A percentile compares a stretch with the other conserved stretches of the same genome.
phyloP scores from a whole-genome alignment of 1,140 invertebrate genomes.

The Drosophila ohnishii region DNA sequence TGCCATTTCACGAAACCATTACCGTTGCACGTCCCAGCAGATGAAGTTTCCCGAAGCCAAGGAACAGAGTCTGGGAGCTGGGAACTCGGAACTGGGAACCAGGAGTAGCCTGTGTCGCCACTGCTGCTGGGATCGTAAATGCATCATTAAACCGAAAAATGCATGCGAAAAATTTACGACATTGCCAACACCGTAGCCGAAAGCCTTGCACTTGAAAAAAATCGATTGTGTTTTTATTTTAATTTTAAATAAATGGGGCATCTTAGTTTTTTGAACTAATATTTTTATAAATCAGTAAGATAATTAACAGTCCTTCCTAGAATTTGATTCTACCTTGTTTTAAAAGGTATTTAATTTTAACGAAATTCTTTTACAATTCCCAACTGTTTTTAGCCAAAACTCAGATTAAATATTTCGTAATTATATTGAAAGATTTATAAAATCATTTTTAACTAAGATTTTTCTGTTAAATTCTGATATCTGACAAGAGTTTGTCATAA shows the following conservation, averaged over 20 bases:
- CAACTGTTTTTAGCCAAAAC: too few relatives aligned
- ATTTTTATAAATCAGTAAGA: background rate
- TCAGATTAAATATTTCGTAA: too few relatives aligned
- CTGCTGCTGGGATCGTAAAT: constrained; percentile 79
- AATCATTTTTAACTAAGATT: too few relatives aligned
- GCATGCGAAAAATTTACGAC: constrained; percentile 82
- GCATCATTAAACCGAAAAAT: constrained; percentile 83
- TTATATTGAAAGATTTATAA: too few relatives aligned
- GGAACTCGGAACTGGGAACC: constrained; percentile 1
- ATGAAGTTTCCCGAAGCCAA: constrained; percentile 12
- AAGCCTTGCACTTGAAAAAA: constrained; percentile 49
- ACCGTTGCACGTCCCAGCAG: constrained; percentile 39
- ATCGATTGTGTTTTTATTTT: too few relatives aligned
- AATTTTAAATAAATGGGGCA: background rate
- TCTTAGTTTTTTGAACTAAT: background rate
- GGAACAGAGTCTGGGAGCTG: constrained; percentile 5
- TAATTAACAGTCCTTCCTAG: background rate
- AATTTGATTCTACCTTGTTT: background rate
- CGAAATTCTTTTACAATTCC: background rate
- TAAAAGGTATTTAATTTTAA: background rate
- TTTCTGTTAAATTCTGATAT: too few relatives aligned
- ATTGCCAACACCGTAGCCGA: constrained; percentile 67
- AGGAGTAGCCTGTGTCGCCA: constrained; percentile 54
- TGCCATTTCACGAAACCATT: constrained; percentile 62
- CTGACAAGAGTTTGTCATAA: too few relatives aligned